phyloP scores from a whole-genome alignment of 1,140 invertebrate genomes.

The Micrasema minimum region DNA sequence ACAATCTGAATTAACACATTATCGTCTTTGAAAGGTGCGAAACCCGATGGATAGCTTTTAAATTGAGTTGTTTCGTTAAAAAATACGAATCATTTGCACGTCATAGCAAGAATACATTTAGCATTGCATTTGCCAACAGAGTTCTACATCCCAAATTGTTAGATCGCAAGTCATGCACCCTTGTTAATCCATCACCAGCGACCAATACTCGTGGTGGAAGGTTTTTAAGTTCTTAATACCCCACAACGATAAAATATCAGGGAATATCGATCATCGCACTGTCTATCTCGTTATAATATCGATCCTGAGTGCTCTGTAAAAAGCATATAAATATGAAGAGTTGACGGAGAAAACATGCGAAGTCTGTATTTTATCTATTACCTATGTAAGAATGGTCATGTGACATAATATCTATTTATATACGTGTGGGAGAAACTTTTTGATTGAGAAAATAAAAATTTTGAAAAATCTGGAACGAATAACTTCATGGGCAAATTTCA shows the following conservation, averaged over 20 bases:
- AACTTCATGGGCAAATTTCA: too few relatives aligned
- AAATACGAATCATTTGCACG: conserved; percentile 21
- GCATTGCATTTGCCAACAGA: conserved; percentile 4
- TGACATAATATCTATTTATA: too few relatives aligned
- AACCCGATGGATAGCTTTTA: background rate
- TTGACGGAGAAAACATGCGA: too few relatives aligned
- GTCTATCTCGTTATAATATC: conserved; percentile 18
- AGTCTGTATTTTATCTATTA: too few relatives aligned
- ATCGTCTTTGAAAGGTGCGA: background rate
- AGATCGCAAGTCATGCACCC: conserved; percentile 49
- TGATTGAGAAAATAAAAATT: too few relatives aligned
- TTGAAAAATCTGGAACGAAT: too few relatives aligned
- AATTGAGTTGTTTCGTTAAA: conserved; percentile 14
- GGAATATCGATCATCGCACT: conserved; percentile 37
- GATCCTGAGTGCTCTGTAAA: conserved; percentile 24
- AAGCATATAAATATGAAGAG: too few relatives aligned
- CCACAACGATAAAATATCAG: conserved; percentile 24
- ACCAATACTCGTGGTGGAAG: too few relatives aligned
- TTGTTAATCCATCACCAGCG: conserved; percentile 45
- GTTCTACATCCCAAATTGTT: background rate
- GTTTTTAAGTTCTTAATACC: too few relatives aligned
- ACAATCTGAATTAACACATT: conserved; percentile 8
- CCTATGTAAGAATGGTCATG: too few relatives aligned
- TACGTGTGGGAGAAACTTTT: too few relatives aligned
- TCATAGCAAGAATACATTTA: conserved; percentile 6